Conservation (phyloP, 2,888 invertebrate genomes). For the Leucophenga maculata region DNA sequence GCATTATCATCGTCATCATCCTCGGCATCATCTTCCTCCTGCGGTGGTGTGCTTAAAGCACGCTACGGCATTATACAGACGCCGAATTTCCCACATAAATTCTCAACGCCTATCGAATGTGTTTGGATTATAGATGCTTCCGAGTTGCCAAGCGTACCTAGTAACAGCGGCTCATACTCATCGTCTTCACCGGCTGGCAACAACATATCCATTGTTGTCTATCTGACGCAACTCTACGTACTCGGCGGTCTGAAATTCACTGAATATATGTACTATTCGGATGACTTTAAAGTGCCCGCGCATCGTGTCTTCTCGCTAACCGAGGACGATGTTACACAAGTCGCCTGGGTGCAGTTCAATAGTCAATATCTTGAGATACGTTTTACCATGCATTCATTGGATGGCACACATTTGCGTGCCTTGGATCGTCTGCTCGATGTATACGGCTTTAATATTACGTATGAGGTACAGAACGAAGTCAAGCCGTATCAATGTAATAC, state of each 20-base stretch:
- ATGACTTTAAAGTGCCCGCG: constrained; percentile 79
- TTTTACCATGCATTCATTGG: constrained; percentile 80
- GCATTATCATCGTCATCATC: constrained; percentile 31
- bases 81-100: constrained; percentile 87
- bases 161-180: background rate
- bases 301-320: constrained; percentile 80
- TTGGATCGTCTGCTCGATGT: constrained; percentile 86
- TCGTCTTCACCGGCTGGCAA: constrained; percentile 42
- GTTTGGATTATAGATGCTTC: constrained; percentile 92
- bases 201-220: constrained; percentile 86
- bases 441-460: constrained; percentile 94
- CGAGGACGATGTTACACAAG: constrained; percentile 82
- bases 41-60: constrained; percentile 79
- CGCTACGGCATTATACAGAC: constrained; percentile 83
- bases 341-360: constrained; percentile 76
- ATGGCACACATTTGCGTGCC: constrained; percentile 88
- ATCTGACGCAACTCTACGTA: constrained; percentile 90
- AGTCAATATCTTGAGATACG: constrained; percentile 86
- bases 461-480: constrained; percentile 80
- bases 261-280: constrained; percentile 83
- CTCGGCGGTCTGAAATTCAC: constrained; percentile 84
- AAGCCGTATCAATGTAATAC: constrained; percentile 81
- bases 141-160: constrained; percentile 72
- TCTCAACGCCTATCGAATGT: constrained; percentile 87
- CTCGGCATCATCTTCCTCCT: constrained; percentile 60